Percentiles rank a stretch among this genome's conserved stretches.
Evolutionary conservation across 1,140 invertebrate genomes (phyloP).

Genomic region (Teleogryllus occipitalis): DNA sequence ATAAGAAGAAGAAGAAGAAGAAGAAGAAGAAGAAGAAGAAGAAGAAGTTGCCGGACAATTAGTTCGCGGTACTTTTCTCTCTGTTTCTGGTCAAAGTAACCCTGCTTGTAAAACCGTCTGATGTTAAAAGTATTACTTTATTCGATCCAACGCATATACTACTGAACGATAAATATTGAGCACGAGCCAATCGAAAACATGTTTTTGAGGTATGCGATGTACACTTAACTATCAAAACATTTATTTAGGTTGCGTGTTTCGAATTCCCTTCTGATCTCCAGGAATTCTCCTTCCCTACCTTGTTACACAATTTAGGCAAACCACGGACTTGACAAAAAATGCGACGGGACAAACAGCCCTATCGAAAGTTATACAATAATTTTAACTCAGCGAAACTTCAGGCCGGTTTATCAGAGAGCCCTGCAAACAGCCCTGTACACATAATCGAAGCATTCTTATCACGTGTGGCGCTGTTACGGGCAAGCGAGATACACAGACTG

Average conservation of each 20-base stretch:
- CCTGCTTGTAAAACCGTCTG: no score
- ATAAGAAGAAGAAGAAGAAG: no score
- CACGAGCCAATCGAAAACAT: neutral
- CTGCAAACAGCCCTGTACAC: neutral
- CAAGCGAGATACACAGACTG: neutral
- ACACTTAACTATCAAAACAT: neutral
- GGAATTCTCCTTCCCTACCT: neutral
- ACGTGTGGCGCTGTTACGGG: neutral
- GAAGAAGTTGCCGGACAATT: no score
- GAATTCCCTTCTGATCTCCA: neutral
- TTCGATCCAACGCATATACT: no score
- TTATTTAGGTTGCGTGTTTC: neutral
- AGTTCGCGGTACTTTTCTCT: no score
- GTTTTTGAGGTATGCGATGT: neutral
- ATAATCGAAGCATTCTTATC: neutral
- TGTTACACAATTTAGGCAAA: neutral
- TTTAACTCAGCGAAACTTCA: neutral
- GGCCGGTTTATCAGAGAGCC: neutral
- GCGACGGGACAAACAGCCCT: neutral
- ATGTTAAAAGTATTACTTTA: no score
- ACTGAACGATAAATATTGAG: no score
- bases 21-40: no score
- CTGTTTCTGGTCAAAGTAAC: no score
- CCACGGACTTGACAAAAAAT: neutral
- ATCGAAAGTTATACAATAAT: slow-evolving; percentile 1